A percentile compares a stretch with the other conserved stretches of the same genome.
Evolutionary conservation across 2,113 vertebrate species (phyloP).

Genomic region (Periophthalmodon schlosseri): DNA sequence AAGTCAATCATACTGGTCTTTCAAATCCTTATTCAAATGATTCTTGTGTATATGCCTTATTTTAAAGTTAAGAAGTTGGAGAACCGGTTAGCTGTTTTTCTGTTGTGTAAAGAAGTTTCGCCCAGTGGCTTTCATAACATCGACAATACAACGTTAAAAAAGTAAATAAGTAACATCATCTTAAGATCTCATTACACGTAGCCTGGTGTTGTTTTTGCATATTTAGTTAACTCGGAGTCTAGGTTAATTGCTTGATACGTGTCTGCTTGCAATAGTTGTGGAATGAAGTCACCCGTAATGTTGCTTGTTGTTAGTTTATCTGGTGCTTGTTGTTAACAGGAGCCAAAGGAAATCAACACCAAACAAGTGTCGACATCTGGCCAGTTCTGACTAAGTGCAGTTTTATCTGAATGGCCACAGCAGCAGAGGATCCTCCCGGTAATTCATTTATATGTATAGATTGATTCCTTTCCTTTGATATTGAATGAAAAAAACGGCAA

Average conservation of each 20-base stretch:
- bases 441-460: not conserved
- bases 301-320: not conserved
- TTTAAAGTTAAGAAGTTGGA: slow-evolving; percentile 19
- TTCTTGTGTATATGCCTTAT: not conserved
- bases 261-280: slow-evolving; percentile 35
- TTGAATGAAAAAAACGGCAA: no score
- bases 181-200: not conserved
- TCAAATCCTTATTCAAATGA: not conserved
- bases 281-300: slow-evolving; percentile 19
- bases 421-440: slow-evolving; percentile 64
- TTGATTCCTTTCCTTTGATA: no score
- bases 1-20: slow-evolving; percentile 6
- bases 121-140: not conserved
- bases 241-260: slow-evolving; percentile 29
- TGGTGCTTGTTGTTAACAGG: not conserved
- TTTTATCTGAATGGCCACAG: slow-evolving; percentile 70
- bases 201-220: not conserved
- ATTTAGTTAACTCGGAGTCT: not conserved
- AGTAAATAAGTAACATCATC: not conserved
- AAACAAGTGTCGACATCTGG: not conserved
- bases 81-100: slow-evolving; percentile 25
- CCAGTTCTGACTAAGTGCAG: slow-evolving; percentile 2
- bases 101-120: not conserved
- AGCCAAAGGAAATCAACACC: not conserved
- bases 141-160: not conserved